These are phyloP conservation scores for Onychostoma macrolepis DNA, from an alignment of 2,113 vertebrate genomes.

Conservation along the genomic window DNA sequence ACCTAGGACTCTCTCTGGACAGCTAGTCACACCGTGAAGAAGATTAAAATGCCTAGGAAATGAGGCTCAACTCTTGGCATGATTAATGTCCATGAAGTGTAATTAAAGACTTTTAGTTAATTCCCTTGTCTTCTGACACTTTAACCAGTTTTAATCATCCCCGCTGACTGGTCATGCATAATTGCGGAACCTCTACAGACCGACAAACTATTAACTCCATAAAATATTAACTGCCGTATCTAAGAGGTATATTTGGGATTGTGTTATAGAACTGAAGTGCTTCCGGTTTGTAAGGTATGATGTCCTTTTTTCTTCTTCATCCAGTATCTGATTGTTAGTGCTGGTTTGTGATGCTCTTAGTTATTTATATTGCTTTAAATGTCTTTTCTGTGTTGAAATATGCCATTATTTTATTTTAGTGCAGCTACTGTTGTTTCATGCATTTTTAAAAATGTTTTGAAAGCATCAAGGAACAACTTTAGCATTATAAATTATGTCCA, in stretches of 20 bases:
- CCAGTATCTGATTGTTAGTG: background rate
- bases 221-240: constrained; percentile 21
- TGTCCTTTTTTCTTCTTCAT: background rate
- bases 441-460: too few relatives aligned
- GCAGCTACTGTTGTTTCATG: background rate
- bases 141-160: constrained; percentile 76
- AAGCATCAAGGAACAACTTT: background rate
- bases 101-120: constrained; percentile 82
- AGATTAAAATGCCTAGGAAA: constrained; percentile 78
- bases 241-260: constrained; percentile 22
- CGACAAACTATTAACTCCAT: constrained; percentile 59
- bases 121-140: constrained; percentile 72
- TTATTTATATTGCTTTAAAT: background rate
- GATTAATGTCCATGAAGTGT: constrained; percentile 77
- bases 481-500: background rate
- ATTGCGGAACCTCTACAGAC: constrained; percentile 58
- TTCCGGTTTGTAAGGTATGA: background rate
- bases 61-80: constrained; percentile 73
- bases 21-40: constrained; percentile 63
- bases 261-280: background rate
- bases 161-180: constrained; percentile 64
- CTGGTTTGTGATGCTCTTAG: background rate
- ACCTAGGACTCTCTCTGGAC: constrained; percentile 45
- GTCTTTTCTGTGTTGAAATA: background rate
- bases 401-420: background rate